These are phyloP conservation scores for Idaea aversata DNA, from an alignment of 2,888 invertebrate species.

Conservation along the genomic window DNA sequence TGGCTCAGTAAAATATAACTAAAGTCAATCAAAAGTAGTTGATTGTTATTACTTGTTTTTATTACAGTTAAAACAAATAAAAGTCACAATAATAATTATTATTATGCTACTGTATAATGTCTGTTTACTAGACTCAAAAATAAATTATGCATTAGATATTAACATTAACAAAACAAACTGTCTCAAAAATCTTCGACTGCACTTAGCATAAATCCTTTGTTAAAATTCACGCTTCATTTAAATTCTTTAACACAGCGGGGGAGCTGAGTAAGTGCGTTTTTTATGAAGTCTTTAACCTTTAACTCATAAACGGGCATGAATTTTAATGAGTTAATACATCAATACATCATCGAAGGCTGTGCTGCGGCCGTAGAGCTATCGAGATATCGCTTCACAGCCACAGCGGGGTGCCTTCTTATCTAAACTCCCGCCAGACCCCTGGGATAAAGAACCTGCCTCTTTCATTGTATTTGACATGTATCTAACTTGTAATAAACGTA, in stretches of 20 bases:
- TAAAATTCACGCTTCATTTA: conserved; percentile 54
- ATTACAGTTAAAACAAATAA: not conserved
- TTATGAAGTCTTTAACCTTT: conserved; percentile 74
- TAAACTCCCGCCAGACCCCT: conserved; percentile 59
- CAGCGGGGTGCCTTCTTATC: conserved; percentile 59
- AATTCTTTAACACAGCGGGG: conserved; percentile 62
- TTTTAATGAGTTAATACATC: conserved; percentile 75
- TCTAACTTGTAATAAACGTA: conserved; percentile 49
- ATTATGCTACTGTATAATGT: not conserved
- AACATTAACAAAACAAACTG: conserved; percentile 30
- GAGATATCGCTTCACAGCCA: conserved; percentile 61
- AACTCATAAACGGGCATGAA: conserved; percentile 65
- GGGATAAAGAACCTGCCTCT: conserved; percentile 54
- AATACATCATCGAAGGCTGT: conserved; percentile 64
- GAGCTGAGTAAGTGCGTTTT: conserved; percentile 57
- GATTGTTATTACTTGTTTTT: not conserved
- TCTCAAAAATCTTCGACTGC: conserved; percentile 37
- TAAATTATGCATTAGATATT: not conserved
- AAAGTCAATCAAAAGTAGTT: not conserved
- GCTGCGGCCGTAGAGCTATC: conserved; percentile 58
- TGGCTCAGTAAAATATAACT: not conserved
- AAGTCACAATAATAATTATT: not conserved
- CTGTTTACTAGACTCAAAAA: not conserved
- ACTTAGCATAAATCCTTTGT: conserved; percentile 48
- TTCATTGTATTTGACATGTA: conserved; percentile 51